A percentile compares a stretch with the other conserved stretches of the same genome.
These are phyloP conservation scores for Sinocyclocheilus grahami DNA, from an alignment of 2,113 vertebrate genomes.

Conservation along the genomic window DNA sequence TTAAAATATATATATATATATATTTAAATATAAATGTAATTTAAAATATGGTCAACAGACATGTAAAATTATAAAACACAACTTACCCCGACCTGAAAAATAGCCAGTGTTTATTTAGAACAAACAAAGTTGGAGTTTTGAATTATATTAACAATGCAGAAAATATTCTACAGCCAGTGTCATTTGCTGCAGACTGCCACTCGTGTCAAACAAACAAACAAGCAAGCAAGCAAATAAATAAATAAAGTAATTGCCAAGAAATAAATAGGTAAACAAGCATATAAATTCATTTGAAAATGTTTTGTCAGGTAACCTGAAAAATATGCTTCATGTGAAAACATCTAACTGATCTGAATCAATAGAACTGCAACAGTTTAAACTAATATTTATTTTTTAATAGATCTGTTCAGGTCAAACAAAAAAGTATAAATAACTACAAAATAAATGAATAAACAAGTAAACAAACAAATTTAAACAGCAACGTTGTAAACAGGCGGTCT, in stretches of 20 bases:
- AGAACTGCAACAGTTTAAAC: not conserved
- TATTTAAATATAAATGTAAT: too few species aligned
- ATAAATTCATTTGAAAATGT: not conserved
- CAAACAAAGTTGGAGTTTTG: not conserved
- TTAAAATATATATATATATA: too few species aligned
- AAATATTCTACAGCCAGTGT: not conserved
- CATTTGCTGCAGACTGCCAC: not conserved
- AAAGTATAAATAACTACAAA: not conserved
- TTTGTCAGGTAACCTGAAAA: not conserved
- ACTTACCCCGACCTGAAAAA: not conserved
- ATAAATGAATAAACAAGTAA: not conserved
- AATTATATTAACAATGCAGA: not conserved
- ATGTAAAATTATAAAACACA: not conserved
- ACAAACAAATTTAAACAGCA: too few species aligned
- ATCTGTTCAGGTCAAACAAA: not conserved
- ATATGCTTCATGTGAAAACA: not conserved
- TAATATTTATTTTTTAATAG: not conserved
- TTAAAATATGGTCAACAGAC: not conserved
- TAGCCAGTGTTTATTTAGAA: not conserved
- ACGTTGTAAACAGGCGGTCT: too few species aligned
- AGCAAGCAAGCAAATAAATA: not conserved
- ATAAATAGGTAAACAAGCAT: not conserved
- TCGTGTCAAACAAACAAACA: not conserved
- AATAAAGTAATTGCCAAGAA: not conserved
- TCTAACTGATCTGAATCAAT: not conserved